Percentiles rank a stretch among this genome's conserved stretches.
Conservation (phyloP, 2,113 vertebrate species). For the Hyaena hyaena region DNA sequence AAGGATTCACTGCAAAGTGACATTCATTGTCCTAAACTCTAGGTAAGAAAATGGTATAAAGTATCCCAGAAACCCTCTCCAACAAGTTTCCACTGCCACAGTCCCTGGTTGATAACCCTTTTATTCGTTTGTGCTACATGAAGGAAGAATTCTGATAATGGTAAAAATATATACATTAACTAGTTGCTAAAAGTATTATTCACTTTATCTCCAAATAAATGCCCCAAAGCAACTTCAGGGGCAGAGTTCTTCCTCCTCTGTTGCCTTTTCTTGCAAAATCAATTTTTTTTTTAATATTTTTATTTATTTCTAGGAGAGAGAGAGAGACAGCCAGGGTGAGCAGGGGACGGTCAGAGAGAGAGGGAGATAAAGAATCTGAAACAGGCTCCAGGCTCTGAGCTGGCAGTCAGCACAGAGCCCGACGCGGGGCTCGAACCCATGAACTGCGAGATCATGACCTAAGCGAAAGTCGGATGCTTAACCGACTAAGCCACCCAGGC, state of each 20-base stretch:
- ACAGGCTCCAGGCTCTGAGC: no score
- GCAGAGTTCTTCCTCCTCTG: background rate
- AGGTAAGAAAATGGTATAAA: background rate
- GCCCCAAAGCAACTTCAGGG: background rate
- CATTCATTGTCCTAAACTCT: slow-evolving; percentile 27
- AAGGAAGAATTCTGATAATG: slow-evolving; percentile 22
- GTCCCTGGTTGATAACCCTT: background rate
- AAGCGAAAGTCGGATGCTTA: no score
- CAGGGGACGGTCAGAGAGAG: no score
- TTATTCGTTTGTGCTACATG: background rate
- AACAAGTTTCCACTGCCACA: background rate
- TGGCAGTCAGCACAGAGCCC: no score
- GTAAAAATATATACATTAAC: background rate
- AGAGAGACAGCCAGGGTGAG: no score
- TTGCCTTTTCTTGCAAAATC: slow-evolving; percentile 18
- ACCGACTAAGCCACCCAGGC: no score
- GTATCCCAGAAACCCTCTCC: background rate
- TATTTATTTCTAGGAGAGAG: no score
- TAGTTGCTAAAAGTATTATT: slow-evolving; percentile 43
- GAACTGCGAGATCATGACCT: no score
- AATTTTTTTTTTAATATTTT: no score
- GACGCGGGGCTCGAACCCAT: no score
- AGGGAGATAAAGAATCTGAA: no score
- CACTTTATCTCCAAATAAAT: slow-evolving; percentile 28
- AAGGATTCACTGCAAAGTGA: background rate